Percentiles rank a stretch among this genome's conserved stretches.
These are phyloP conservation scores for Chaitophorus viminalis DNA, from an alignment of 2,888 invertebrate species.

Conservation along the genomic window DNA sequence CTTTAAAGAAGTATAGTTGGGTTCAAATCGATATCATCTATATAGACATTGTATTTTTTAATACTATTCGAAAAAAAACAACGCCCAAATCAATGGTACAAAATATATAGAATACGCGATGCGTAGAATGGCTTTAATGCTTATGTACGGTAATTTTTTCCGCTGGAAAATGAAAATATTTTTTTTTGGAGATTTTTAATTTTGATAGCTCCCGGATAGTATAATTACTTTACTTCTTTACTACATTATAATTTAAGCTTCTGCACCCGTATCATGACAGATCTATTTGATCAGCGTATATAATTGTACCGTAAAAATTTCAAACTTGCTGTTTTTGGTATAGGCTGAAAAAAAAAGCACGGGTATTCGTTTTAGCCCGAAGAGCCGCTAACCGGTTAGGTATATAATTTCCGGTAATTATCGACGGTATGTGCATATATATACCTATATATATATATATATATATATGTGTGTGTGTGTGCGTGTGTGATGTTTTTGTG, in stretches of 20 bases:
- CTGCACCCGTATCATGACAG: not conserved
- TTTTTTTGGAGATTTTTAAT: not conserved
- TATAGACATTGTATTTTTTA: not conserved
- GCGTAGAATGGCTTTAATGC: too few species aligned
- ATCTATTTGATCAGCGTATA: conserved; percentile 6
- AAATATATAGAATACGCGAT: not conserved
- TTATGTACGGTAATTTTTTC: too few species aligned
- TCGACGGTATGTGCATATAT: not conserved
- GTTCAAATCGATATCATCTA: not conserved
- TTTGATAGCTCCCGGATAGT: conserved; percentile 8
- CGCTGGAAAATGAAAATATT: not conserved
- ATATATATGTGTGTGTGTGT: not conserved
- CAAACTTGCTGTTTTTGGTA: conserved; percentile 29
- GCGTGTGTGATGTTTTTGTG: not conserved
- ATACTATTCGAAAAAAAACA: not conserved
- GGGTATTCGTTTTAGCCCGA: conserved; percentile 12
- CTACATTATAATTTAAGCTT: not conserved
- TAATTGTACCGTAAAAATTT: conserved; percentile 6
- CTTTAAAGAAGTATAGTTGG: not conserved
- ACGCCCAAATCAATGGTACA: not conserved
- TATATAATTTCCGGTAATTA: conserved; percentile 27
- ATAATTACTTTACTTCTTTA: not conserved
- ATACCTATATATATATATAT: too few species aligned
- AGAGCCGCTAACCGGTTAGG: conserved; percentile 30
- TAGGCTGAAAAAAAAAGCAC: not conserved